Evolutionary conservation across 2,113 vertebrate species (phyloP).

Genomic region (Sylvia atricapilla): DNA sequence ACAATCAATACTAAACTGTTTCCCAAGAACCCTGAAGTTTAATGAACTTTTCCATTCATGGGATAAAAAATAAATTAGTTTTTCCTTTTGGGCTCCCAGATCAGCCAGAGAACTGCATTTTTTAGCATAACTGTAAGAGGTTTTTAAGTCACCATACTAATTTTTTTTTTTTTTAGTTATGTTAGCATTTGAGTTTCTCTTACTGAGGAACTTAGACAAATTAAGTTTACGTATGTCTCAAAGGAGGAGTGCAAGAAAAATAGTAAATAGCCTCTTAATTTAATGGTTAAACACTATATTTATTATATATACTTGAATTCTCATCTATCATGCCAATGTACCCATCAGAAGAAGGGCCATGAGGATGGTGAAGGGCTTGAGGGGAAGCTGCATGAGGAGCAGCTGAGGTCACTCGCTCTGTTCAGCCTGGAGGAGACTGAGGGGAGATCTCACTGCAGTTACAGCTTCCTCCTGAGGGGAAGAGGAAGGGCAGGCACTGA

Average conservation of each 20-base stretch:
- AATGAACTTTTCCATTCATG: neutral
- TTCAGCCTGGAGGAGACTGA: neutral
- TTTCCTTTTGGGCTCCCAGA: neutral
- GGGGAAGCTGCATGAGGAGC: rapidly evolving
- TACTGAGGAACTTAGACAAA: neutral
- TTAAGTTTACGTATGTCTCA: neutral
- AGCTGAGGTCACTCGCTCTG: neutral
- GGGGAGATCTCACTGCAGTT: neutral
- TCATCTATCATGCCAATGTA: neutral
- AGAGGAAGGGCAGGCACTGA: neutral
- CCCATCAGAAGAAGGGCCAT: neutral
- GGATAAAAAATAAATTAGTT: neutral
- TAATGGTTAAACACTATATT: neutral
- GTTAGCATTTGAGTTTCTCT: neutral
- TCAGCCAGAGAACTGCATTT: neutral
- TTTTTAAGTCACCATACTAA: neutral
- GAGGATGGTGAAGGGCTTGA: neutral
- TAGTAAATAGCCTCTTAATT: neutral
- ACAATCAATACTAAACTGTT: neutral
- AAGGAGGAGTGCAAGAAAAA: neutral
- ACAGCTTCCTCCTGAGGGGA: rapidly evolving
- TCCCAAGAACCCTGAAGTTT: neutral
- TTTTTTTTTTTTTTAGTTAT: neutral
- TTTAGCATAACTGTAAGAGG: neutral
- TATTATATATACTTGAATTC: neutral